phyloP scores from a whole-genome alignment of 2,888 invertebrate species.

The Pristionchus japonicus region DNA sequence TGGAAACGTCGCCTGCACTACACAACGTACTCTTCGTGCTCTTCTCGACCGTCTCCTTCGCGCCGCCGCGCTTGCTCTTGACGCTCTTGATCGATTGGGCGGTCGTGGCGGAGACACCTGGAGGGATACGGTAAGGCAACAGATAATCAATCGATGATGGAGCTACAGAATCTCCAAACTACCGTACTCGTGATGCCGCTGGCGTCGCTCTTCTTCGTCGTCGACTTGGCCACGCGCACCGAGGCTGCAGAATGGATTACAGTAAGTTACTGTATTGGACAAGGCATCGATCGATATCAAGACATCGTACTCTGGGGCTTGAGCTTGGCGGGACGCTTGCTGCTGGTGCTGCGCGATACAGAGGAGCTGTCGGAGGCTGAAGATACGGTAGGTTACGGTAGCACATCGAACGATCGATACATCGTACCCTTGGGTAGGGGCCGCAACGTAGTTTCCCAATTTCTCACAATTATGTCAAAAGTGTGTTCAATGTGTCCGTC shows the following conservation, averaged over 20 bases:
- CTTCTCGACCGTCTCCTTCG: neutral
- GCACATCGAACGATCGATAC: too few relatives aligned
- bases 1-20: too few relatives aligned
- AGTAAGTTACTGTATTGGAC: too few relatives aligned
- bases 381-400: too few relatives aligned
- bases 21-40: neutral
- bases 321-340: neutral
- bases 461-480: too few relatives aligned
- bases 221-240: neutral
- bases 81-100: neutral
- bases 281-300: too few relatives aligned
- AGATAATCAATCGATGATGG: neutral
- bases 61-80: neutral
- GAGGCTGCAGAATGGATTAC: neutral
- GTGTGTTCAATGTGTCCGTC: too few relatives aligned
- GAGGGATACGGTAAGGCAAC: too few relatives aligned
- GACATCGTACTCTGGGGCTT: neutral
- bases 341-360: neutral
- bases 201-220: neutral
- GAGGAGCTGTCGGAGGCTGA: too few relatives aligned
- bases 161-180: neutral
- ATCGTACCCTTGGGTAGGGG: slow-evolving; percentile 6
- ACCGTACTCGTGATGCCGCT: neutral
- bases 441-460: too few relatives aligned
- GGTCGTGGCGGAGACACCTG: neutral